Percentiles rank a stretch among this genome's conserved stretches.
Evolutionary conservation across 2,888 invertebrate genomes (phyloP).

Genomic region (Parnassius orleans): DNA sequence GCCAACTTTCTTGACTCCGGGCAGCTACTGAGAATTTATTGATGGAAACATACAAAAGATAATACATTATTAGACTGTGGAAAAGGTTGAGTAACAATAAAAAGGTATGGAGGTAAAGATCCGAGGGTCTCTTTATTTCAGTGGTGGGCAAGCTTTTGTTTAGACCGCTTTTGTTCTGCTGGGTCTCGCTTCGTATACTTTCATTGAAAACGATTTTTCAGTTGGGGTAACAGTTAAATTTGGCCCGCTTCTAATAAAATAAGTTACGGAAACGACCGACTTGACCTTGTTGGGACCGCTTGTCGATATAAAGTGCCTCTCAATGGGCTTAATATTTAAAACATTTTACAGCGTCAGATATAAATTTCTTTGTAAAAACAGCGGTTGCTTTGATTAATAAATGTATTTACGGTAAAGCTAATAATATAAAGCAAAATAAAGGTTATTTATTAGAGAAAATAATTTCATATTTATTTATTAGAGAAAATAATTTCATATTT

Average conservation of each 20-base stretch:
- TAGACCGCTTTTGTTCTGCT: constrained; percentile 39
- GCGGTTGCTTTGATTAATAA: not conserved
- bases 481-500: too few species aligned
- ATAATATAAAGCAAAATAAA: too few species aligned
- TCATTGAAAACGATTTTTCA: constrained; percentile 64
- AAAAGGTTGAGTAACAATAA: constrained; percentile 69
- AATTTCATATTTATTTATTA: too few species aligned
- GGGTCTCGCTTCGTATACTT: constrained; percentile 45
- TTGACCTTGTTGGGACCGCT: not conserved
- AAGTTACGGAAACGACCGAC: not conserved
- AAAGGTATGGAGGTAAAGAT: constrained; percentile 58
- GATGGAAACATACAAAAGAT: too few species aligned
- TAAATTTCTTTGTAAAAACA: constrained; percentile 3
- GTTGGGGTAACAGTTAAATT: constrained; percentile 51
- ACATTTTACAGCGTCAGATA: not conserved
- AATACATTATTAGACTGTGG: constrained; percentile 37
- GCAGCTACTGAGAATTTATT: too few species aligned
- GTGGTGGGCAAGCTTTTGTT: constrained; percentile 53
- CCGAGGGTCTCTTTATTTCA: constrained; percentile 53
- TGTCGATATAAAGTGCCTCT: constrained; percentile 5
- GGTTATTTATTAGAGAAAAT: too few species aligned
- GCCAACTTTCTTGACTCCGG: too few species aligned
- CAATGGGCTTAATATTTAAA: constrained; percentile 19
- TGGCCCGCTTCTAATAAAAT: constrained; percentile 29
- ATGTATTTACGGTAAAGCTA: too few species aligned